phyloP scores from a whole-genome alignment of 2,888 invertebrate species.

The Stictocephala bisonia region DNA sequence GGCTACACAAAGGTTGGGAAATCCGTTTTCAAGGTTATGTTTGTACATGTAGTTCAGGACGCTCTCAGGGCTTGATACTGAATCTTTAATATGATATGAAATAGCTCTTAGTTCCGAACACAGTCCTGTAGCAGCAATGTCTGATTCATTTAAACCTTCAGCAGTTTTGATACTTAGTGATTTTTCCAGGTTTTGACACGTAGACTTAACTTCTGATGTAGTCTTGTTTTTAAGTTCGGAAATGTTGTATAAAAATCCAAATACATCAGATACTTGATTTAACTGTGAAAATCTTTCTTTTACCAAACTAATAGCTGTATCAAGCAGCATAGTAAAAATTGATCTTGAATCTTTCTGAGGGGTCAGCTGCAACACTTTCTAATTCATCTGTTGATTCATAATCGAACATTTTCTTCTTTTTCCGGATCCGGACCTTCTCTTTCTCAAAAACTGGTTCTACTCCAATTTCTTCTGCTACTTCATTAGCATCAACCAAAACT shows the following conservation, averaged over 20 bases:
- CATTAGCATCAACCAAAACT: slow-evolving; percentile 3
- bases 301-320: background rate
- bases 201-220: no score
- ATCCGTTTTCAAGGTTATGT: background rate
- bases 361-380: background rate
- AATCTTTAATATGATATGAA: background rate
- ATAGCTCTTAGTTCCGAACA: background rate
- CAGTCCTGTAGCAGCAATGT: background rate
- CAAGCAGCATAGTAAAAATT: background rate
- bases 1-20: background rate
- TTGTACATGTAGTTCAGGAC: background rate
- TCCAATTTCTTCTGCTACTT: background rate
- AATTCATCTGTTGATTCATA: background rate
- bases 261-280: background rate
- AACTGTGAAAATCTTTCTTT: slow-evolving; percentile 1
- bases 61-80: background rate
- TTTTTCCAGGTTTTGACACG: no score
- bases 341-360: background rate
- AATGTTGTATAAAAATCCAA: background rate
- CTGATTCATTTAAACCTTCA: background rate
- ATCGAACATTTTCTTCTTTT: background rate
- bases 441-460: background rate
- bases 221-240: no score
- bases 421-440: background rate
- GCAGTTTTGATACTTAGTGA: no score